Percentiles rank a stretch among this genome's conserved stretches.
Conservation (phyloP, 2,113 vertebrate species). For the Ictalurus furcatus region DNA sequence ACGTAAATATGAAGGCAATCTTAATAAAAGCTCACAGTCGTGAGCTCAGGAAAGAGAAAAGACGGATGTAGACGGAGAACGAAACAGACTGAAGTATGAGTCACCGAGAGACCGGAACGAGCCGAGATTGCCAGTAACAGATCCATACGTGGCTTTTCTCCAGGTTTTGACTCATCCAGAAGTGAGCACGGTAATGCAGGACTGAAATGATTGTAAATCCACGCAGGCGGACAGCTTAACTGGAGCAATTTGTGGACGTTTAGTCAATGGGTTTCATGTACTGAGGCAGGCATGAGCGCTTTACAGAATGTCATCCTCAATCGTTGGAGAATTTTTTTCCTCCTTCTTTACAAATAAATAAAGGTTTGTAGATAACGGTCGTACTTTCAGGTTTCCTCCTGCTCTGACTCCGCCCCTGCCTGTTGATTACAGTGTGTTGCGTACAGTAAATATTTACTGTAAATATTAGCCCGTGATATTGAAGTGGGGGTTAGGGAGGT, state of each 20-base stretch:
- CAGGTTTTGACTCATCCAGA: neutral
- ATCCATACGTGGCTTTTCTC: neutral
- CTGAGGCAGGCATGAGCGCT: neutral
- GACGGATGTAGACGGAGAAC: neutral
- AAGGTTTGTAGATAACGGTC: neutral
- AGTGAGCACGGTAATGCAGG: neutral
- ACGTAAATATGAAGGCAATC: too few species aligned
- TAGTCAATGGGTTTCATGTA: neutral
- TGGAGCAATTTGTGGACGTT: neutral
- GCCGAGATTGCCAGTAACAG: constrained; percentile 11
- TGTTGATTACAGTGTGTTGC: neutral
- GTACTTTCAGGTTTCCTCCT: neutral
- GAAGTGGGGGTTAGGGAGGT: neutral
- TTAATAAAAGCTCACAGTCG: too few species aligned
- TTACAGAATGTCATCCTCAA: neutral
- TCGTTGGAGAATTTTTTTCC: neutral
- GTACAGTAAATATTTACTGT: neutral
- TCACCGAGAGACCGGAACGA: constrained; percentile 29
- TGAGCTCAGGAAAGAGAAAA: neutral
- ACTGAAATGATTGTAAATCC: neutral
- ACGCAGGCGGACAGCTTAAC: constrained; percentile 3
- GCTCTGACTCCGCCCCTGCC: too few species aligned
- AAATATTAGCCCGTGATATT: neutral
- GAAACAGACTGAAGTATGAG: constrained; percentile 8
- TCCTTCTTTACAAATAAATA: neutral